Percentiles rank a stretch among this genome's conserved stretches.
phyloP scores from a whole-genome alignment of 2,888 invertebrate genomes.

The Coenonympha glycerion region DNA sequence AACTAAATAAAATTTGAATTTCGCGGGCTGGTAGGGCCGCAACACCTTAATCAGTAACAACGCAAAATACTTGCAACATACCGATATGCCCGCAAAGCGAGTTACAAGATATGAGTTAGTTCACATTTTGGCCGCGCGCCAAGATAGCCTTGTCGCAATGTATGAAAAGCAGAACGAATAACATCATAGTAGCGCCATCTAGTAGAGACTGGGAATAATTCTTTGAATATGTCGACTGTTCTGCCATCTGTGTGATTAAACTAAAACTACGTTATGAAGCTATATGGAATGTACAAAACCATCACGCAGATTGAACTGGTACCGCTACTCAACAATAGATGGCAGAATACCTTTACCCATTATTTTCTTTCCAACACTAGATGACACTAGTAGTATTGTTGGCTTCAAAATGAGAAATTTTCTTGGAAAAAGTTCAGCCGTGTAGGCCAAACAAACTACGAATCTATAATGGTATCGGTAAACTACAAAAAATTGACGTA shows the following conservation, averaged over 20 bases:
- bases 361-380: neutral
- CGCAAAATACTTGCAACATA: no score
- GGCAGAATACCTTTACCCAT: slow-evolving; percentile 19
- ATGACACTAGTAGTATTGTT: neutral
- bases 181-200: neutral
- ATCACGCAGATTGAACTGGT: neutral
- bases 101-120: no score
- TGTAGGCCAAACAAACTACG: no score
- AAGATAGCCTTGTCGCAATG: no score
- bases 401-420: neutral
- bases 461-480: no score
- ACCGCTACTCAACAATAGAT: slow-evolving; percentile 41
- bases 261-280: neutral
- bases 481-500: no score
- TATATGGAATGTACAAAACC: neutral
- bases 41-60: no score
- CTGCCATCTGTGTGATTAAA: slow-evolving; percentile 28
- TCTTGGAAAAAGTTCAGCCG: neutral
- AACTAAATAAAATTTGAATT: no score
- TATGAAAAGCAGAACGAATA: neutral
- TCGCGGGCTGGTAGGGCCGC: no score
- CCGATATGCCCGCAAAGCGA: no score
- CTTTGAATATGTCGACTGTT: neutral
- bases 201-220: neutral
- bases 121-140: no score